Base-by-base conservation (phyloP, 2,888 invertebrate genomes). In the Aplocera efformata region DNA sequence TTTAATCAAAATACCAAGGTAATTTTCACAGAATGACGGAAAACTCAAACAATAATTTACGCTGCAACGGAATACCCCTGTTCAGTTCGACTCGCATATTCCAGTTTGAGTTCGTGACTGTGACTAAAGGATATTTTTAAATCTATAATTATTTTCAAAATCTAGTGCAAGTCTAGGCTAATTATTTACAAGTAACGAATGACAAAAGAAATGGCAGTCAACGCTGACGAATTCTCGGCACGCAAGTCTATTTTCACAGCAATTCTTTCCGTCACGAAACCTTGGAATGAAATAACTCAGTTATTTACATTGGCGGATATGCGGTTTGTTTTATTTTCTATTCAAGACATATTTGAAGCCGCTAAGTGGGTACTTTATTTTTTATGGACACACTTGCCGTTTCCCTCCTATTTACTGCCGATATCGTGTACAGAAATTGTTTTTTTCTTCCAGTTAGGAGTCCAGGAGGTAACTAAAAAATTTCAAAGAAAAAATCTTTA, bases 261-360 rank as follows among this genome's bases (percentile, higher is more conserved):
- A 39, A 54, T 56, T 59, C 56, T 69, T 63, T 66, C 59, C 53
- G 50, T 53, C 54, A 49, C 42, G 38, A 53, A 64, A 58, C 68
- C 69, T 70, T 69, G 67, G 56, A 60, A 51, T 57, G 55, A 65
- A 47, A 63, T 58, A 61, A 53, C 42, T 45, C 47, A 52, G 60
- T 39, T 53, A 55, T 58, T 64, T 59, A 56, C 57, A 45, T 59
- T 57, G 52, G 50, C 52, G 44, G 45, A 44, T 53, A 49, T 53
- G 50, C 47, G 49, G 37, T 46, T 45, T 44, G 40, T 50, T 51
- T 49, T 49, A 47, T 54, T 49, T 50, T 48, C 44, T 44, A 10
- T 43, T 39, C 28, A 42, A 45, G 31, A 52, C 41, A 43, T 36
- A 42, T 35, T 34, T 42, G 32, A 44, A 44, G 29, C 48, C 46